A percentile compares a stretch with the other conserved stretches of the same genome.
phyloP scores from a whole-genome alignment of 2,113 vertebrate species.

The Prochilodus magdalenae region DNA sequence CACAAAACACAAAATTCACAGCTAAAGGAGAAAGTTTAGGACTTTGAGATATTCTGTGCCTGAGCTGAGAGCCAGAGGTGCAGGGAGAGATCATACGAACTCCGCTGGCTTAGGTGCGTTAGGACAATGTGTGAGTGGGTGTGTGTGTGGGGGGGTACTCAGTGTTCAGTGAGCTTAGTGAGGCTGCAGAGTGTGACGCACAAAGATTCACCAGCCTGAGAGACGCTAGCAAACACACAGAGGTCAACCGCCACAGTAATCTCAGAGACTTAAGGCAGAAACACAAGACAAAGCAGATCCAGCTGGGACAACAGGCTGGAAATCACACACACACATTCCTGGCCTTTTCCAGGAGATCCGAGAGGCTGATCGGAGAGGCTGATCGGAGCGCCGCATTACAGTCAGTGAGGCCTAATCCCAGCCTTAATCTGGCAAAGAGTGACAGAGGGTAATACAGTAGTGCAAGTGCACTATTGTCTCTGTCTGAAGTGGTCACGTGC shows the following conservation, averaged over 20 bases:
- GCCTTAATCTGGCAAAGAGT: not conserved
- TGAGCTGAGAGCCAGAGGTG: not conserved
- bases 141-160: not conserved
- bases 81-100: not conserved
- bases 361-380: too few species aligned
- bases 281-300: not conserved
- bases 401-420: not conserved
- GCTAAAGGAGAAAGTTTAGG: not conserved
- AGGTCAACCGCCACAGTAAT: not conserved
- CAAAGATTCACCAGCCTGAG: not conserved
- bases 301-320: not conserved
- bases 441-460: not conserved
- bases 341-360: not conserved
- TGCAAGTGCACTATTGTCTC: too few species aligned
- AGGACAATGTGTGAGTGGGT: not conserved
- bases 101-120: not conserved
- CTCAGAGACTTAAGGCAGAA: not conserved
- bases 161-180: not conserved
- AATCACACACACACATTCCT: not conserved
- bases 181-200: not conserved
- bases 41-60: not conserved
- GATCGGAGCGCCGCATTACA: not conserved
- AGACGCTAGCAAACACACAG: not conserved
- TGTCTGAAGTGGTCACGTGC: too few species aligned
- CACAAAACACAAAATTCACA: not conserved